Conservation (phyloP, 1,140 invertebrate species). For the Octopus bimaculoides region DNA sequence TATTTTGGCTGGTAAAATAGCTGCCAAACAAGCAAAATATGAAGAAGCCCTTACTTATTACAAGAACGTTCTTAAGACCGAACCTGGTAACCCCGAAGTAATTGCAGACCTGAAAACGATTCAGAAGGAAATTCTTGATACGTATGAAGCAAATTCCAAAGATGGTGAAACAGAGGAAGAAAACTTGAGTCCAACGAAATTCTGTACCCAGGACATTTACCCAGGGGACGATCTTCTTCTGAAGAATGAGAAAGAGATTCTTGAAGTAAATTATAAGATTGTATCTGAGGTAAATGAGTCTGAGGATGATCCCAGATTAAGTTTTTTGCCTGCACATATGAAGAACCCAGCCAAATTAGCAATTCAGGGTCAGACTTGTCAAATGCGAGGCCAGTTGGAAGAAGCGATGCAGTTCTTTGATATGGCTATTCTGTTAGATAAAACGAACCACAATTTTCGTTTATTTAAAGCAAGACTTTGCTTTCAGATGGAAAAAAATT, state of each 20-base stretch:
- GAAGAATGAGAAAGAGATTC: conserved; percentile 42
- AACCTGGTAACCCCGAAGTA: conserved; percentile 32
- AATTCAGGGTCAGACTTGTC: conserved; percentile 28
- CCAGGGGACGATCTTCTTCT: conserved; percentile 46
- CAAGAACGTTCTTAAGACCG: conserved; percentile 31
- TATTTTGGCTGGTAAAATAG: conserved; percentile 17
- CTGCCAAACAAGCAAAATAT: conserved; percentile 23
- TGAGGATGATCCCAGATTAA: background rate
- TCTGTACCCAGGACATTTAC: conserved; percentile 45
- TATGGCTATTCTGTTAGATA: conserved; percentile 35
- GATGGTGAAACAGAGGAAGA: conserved; percentile 23
- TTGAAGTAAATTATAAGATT: conserved; percentile 42
- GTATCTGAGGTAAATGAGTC: conserved; percentile 16
- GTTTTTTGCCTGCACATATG: background rate
- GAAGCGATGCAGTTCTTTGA: conserved; percentile 33
- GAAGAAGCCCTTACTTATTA: conserved; percentile 31
- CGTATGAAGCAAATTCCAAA: conserved; percentile 25
- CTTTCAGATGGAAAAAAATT: conserved; percentile 27
- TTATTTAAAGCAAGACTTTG: conserved; percentile 38
- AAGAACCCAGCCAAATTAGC: conserved; percentile 21
- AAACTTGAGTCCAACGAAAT: conserved; percentile 41
- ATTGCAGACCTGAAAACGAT: conserved; percentile 33
- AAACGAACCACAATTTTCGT: conserved; percentile 33
- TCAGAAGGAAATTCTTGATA: conserved; percentile 31
- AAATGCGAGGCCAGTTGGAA: conserved; percentile 19